phyloP scores from a whole-genome alignment of 2,113 vertebrate genomes.

The Vimba vimba region DNA sequence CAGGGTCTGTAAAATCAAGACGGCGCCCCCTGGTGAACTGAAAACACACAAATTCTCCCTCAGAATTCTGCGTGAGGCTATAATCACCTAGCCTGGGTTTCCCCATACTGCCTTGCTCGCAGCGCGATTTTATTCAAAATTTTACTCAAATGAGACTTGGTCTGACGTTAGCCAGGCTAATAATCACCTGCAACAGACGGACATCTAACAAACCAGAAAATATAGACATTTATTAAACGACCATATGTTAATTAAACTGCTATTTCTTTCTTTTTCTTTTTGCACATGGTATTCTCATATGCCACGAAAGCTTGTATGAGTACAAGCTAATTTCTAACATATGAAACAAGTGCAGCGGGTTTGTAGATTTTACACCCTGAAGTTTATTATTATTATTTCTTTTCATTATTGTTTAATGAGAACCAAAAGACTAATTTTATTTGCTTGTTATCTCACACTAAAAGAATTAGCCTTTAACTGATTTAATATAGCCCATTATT shows the following conservation, averaged over 20 bases:
- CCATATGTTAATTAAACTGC: conserved; percentile 62
- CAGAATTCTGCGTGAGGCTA: conserved; percentile 47
- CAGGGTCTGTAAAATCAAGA: neutral
- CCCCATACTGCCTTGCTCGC: no score
- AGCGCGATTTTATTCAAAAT: no score
- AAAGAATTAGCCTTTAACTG: neutral
- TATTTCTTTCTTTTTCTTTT: neutral
- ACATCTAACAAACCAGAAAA: conserved; percentile 58
- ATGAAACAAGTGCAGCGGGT: conserved; percentile 68
- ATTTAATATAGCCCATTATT: neutral
- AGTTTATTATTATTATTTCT: neutral
- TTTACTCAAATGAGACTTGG: no score
- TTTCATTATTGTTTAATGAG: neutral
- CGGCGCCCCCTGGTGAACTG: conserved; percentile 48
- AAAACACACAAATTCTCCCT: neutral
- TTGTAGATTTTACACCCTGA: neutral
- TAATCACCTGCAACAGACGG: conserved; percentile 68
- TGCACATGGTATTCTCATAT: conserved; percentile 59
- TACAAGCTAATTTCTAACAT: conserved; percentile 50
- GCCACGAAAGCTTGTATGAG: conserved; percentile 57
- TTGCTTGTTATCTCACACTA: neutral
- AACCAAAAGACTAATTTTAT: neutral
- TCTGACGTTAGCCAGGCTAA: no score
- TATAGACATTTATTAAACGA: conserved; percentile 75
- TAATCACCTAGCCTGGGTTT: no score